A percentile compares a stretch with the other conserved stretches of the same genome.
Conservation (phyloP, 1,140 invertebrate genomes). For the Trinorchestia longiramus region DNA sequence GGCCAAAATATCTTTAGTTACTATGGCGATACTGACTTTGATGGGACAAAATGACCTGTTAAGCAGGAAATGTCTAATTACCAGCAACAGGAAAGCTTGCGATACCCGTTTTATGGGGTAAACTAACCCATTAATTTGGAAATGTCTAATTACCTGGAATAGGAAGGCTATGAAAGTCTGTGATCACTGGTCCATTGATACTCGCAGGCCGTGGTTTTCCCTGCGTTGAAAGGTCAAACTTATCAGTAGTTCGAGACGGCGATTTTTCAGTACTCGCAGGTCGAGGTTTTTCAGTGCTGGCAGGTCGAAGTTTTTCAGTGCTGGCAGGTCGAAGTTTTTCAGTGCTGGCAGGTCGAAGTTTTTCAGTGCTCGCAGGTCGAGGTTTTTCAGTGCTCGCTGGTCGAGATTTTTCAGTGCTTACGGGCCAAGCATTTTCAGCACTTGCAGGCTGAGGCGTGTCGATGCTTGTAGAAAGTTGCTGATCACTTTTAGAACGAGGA, state of each 20-base stretch:
- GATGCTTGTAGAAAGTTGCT: conserved; percentile 34
- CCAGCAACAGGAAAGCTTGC: too few relatives aligned
- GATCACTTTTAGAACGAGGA: too few relatives aligned
- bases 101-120: neutral
- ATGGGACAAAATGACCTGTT: too few relatives aligned
- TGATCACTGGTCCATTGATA: neutral
- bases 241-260: neutral
- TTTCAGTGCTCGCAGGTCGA: neutral
- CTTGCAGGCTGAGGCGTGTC: conserved; percentile 2
- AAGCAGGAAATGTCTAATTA: too few relatives aligned
- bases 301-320: neutral
- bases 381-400: neutral
- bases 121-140: neutral
- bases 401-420: neutral
- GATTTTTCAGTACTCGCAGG: neutral
- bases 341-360: neutral
- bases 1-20: too few relatives aligned
- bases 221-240: neutral
- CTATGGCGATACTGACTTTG: too few relatives aligned
- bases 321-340: neutral
- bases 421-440: neutral
- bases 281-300: neutral
- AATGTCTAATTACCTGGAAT: neutral
- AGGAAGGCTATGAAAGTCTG: neutral
- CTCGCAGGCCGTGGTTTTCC: neutral